Conservation (phyloP, 2,797 vertebrate species). For the Danio choprae region DNA sequence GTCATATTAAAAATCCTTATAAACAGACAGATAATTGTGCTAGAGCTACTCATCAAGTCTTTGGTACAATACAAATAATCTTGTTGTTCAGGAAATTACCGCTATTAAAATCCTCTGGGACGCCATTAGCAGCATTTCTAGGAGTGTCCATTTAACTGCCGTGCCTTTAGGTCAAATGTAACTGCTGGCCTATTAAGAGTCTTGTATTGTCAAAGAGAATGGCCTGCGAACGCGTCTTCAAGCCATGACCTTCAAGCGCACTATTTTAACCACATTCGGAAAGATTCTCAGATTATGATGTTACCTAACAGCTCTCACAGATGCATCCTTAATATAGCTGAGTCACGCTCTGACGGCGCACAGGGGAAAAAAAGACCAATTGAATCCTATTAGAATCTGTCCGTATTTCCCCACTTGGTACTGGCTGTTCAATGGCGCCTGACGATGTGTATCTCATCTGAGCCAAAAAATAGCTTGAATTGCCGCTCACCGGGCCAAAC, state of each 20-base stretch:
- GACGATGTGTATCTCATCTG: slow-evolving; percentile 27
- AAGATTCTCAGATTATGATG: slow-evolving; percentile 15
- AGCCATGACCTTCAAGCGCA: slow-evolving; percentile 9
- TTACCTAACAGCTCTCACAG: slow-evolving; percentile 2
- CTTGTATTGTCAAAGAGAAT: background rate
- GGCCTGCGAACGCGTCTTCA: background rate
- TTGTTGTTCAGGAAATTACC: slow-evolving; percentile 1
- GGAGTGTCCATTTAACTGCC: slow-evolving; percentile 4
- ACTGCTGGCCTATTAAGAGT: slow-evolving; percentile 15
- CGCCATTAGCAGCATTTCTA: background rate
- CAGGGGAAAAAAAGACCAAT: slow-evolving; percentile 12
- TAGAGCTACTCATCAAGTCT: background rate
- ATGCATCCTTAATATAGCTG: slow-evolving; percentile 14
- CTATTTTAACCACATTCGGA: slow-evolving; percentile 6
- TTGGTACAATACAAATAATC: background rate
- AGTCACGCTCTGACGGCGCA: slow-evolving; percentile 16
- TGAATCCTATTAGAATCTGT: slow-evolving; percentile 34
- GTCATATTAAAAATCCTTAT: background rate
- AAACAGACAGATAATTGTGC: background rate
- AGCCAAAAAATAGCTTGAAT: slow-evolving; percentile 35
- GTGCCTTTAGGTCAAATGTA: background rate
- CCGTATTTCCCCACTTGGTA: slow-evolving; percentile 4
- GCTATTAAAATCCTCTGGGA: slow-evolving; percentile 2
- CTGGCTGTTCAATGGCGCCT: slow-evolving; percentile 9
- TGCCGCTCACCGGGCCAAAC: slow-evolving; percentile 15